Percentiles rank a stretch among this genome's conserved stretches.
Evolutionary conservation across 64 coral and sea anemone genomes (phyloP).

Genomic region (Dendrophyllia cribrosa): DNA sequence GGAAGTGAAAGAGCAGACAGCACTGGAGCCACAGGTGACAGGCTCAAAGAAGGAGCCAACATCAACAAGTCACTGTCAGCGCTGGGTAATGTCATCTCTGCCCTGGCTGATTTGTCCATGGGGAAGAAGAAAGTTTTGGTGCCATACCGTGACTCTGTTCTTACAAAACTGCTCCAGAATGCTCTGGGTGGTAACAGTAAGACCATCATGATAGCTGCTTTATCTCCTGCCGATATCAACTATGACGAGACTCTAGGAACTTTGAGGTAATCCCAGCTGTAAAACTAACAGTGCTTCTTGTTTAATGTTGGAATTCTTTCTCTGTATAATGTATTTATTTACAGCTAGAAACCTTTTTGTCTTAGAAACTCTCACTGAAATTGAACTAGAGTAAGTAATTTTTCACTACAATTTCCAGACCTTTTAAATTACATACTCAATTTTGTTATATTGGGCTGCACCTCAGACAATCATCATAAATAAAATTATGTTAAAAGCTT

Average conservation of each 20-base stretch:
- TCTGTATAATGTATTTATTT: too few relatives aligned
- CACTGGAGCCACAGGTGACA: constrained; percentile 96
- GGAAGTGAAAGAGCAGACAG: constrained; percentile 99
- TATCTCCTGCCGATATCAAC: constrained; percentile 99
- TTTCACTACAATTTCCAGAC: too few relatives aligned
- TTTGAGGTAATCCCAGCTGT: constrained; percentile 59
- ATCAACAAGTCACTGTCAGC: constrained; percentile 98
- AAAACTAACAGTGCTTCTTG: too few relatives aligned
- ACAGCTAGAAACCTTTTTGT: too few relatives aligned
- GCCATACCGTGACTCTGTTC: constrained; percentile 96
- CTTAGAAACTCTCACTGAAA: too few relatives aligned
- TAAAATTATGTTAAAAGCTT: too few relatives aligned
- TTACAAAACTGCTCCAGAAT: constrained; percentile 98
- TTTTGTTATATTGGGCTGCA: too few relatives aligned
- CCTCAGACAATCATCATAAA: too few relatives aligned
- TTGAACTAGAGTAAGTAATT: too few relatives aligned
- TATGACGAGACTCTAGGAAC: constrained; percentile 98
- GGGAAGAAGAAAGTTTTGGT: constrained; percentile 99
- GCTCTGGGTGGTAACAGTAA: constrained; percentile 99
- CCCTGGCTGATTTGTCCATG: constrained; percentile 96
- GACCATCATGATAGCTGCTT: constrained; percentile 98
- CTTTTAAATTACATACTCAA: too few relatives aligned
- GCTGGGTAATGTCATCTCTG: constrained; percentile 97
- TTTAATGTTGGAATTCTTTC: too few relatives aligned
- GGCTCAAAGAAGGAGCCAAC: constrained; percentile 98